phyloP scores from a whole-genome alignment of 35 echinoderm and acorn worm species.

The Strongylocentrotus purpuratus region DNA sequence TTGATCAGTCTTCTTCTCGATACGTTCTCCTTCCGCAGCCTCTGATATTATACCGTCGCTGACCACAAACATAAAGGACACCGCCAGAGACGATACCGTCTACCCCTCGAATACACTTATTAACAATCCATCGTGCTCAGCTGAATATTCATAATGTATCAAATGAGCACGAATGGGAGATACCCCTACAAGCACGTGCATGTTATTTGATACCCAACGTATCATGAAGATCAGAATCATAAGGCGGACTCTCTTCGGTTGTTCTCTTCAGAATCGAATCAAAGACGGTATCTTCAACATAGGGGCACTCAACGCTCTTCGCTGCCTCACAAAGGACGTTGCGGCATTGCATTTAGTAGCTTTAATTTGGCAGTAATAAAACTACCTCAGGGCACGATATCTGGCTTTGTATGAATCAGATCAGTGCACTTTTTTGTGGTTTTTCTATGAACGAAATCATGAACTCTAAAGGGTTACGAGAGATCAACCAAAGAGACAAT shows the following conservation, averaged over 20 bases:
- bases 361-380: slow-evolving; percentile 27
- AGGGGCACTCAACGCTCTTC: background rate
- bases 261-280: background rate
- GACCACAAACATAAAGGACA: background rate
- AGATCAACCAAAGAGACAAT: background rate
- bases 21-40: background rate
- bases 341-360: background rate
- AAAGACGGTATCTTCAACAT: background rate
- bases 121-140: background rate
- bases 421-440: slow-evolving; percentile 37
- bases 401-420: background rate
- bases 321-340: background rate
- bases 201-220: background rate
- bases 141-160: slow-evolving; percentile 13
- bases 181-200: background rate
- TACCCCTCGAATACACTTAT: background rate
- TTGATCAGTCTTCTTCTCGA: background rate
- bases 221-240: background rate
- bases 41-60: background rate
- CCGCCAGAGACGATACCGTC: slow-evolving; percentile 4
- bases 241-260: background rate
- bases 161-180: background rate
- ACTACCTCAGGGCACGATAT: slow-evolving; percentile 16
- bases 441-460: background rate
- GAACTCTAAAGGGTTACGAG: background rate